These are phyloP conservation scores for Hemibagrus guttatus DNA, from an alignment of 2,797 vertebrate species.

Conservation along the genomic window DNA sequence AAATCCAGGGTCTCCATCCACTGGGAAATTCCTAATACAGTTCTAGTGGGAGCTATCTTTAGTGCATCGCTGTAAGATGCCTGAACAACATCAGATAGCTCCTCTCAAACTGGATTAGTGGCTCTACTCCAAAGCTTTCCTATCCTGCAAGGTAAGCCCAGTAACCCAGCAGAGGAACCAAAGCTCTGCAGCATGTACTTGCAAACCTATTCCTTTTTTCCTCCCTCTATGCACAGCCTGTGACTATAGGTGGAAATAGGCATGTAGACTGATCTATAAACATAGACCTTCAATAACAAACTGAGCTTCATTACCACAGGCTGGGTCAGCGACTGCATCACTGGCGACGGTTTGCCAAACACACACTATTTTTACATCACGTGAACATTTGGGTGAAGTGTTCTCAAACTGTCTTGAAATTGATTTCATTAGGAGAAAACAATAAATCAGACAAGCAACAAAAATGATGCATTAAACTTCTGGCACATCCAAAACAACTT, in stretches of 20 bases:
- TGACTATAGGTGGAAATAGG: not conserved
- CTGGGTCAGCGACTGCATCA: not conserved
- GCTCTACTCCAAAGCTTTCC: not conserved
- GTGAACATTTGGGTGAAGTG: not conserved
- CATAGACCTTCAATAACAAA: not conserved
- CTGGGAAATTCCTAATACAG: not conserved
- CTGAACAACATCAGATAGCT: not conserved
- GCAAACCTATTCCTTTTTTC: not conserved
- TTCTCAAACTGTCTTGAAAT: not conserved
- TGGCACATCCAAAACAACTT: not conserved
- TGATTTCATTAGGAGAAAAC: not conserved
- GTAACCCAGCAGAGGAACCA: not conserved
- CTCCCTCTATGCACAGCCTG: not conserved
- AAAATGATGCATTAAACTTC: not conserved
- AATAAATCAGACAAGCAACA: not conserved
- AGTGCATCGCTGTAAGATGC: not conserved
- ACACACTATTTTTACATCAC: not conserved
- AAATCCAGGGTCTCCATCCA: not conserved
- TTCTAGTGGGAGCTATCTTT: not conserved
- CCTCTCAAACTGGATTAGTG: not conserved
- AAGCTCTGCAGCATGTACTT: not conserved
- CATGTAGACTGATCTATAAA: not conserved
- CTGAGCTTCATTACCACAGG: not conserved
- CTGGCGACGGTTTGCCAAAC: not conserved
- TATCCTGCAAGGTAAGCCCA: not conserved